Base-by-base conservation (phyloP, 2,888 invertebrate genomes). In the Drosophila rubida region DNA sequence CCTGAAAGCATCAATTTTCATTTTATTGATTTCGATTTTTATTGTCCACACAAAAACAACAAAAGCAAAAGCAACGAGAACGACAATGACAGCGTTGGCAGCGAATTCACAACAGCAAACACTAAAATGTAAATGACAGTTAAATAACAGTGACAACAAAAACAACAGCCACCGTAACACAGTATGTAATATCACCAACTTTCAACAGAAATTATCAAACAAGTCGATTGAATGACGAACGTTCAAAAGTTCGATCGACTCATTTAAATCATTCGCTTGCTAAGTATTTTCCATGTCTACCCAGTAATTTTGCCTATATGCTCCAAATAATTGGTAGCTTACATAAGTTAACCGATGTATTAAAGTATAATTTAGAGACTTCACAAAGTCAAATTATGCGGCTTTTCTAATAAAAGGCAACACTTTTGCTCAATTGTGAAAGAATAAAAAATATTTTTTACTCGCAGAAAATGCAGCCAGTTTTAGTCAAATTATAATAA, bases 21-120 rank as follows among this genome's bases (percentile, higher is more conserved):
- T 88, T 88, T 87, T 86, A 88, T 84, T 86, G 83, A 84, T 84
- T 84, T 87, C 86, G 80, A 73, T 72, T 84, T 87, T 75, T 79
- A 87, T 73, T 80, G 87, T 75, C 84, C 70, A 66, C 73, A 71
- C 60, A 55, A 58, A 39, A 58, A 39, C 45, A 78, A 32, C 48
- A 58, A 39, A 45, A 44, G 57, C 41, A 16, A 25, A 25, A 49
- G 8, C 25, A 39, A 41, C 42, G 9, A 58, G 30, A 23, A 25
- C 32, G 13, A 37, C 32, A 57, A 22, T 51, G 16, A 27, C 35
- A 7, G 13, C 30, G 51, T 25, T 37, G 45, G 13, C 35, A 27
- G 23, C 19, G 5, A 68, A 68, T 61, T 55, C 50, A 68, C 68
- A 72, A 64, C 44, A 57, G 61, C 61, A 48, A 65, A 65, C 32